Evolutionary conservation across 1,140 invertebrate genomes (phyloP).

Genomic region (Littorina saxatilis): DNA sequence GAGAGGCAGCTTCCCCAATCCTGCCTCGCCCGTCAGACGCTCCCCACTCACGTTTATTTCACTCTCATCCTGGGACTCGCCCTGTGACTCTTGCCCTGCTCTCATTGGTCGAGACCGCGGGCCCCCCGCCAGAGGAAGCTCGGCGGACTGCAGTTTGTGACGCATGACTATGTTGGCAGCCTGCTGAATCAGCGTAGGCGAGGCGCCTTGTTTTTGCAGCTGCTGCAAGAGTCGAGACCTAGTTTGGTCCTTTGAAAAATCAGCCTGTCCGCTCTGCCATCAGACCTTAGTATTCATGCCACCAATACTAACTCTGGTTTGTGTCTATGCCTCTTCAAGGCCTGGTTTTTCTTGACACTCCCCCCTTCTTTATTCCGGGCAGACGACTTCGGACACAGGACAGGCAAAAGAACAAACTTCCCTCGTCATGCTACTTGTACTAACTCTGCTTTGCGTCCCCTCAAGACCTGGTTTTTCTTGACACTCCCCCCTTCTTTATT

Average conservation of each 20-base stretch:
- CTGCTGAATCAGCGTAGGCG: constrained; percentile 38
- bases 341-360: too few relatives aligned
- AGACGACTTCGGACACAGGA: too few relatives aligned
- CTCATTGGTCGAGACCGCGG: neutral
- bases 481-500: too few relatives aligned
- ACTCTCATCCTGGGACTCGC: constrained; percentile 44
- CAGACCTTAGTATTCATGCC: too few relatives aligned
- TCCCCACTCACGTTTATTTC: constrained; percentile 15
- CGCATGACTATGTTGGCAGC: constrained; percentile 42
- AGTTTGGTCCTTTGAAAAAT: neutral
- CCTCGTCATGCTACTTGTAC: too few relatives aligned
- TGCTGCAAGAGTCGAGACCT: constrained; percentile 29
- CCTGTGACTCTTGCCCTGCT: constrained; percentile 29
- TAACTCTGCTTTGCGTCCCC: too few relatives aligned
- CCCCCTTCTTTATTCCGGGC: too few relatives aligned
- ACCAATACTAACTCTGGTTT: too few relatives aligned
- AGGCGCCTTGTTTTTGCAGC: constrained; percentile 38
- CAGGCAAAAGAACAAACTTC: too few relatives aligned
- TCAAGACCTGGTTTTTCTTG: too few relatives aligned
- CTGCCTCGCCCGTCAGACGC: neutral
- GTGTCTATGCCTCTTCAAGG: too few relatives aligned
- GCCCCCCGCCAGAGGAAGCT: neutral
- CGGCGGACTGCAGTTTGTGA: constrained; percentile 34
- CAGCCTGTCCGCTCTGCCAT: too few relatives aligned
- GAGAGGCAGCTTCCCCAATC: constrained; percentile 1